Conservation (phyloP, 64 coral and sea anemone species). For the Actinia equina region DNA sequence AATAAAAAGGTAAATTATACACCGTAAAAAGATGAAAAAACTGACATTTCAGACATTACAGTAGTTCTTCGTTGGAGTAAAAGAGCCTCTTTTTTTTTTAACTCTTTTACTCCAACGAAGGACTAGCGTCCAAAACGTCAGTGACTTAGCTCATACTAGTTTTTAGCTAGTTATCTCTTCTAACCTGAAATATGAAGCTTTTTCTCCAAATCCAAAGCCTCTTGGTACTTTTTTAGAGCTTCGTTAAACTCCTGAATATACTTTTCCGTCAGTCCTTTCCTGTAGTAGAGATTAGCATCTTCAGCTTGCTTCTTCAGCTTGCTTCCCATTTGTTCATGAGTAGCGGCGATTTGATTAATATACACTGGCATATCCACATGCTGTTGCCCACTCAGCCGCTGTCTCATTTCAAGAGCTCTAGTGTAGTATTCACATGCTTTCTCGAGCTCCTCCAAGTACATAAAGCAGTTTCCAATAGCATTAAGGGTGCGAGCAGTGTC, state of each 20-base stretch:
- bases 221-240: conserved; percentile 33
- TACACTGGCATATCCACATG: conserved; percentile 43
- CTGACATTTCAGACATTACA: no score
- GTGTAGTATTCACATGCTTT: conserved; percentile 20
- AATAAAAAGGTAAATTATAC: no score
- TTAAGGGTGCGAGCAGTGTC: conserved; percentile 39
- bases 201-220: conserved; percentile 40
- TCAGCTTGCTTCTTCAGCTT: not conserved
- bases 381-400: conserved; percentile 16
- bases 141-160: no score
- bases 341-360: conserved; percentile 37
- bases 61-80: no score
- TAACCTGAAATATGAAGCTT: conserved; percentile 34
- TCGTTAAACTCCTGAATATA: not conserved
- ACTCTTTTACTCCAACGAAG: no score
- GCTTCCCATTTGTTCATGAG: conserved; percentile 23
- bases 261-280: not conserved
- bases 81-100: no score
- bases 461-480: conserved; percentile 45
- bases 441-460: not conserved
- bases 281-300: not conserved
- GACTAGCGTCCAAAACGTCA: no score
- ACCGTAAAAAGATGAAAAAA: no score
- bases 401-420: conserved; percentile 34
- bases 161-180: no score